phyloP scores from a whole-genome alignment of 1,140 invertebrate species.

The Bombus huntii region DNA sequence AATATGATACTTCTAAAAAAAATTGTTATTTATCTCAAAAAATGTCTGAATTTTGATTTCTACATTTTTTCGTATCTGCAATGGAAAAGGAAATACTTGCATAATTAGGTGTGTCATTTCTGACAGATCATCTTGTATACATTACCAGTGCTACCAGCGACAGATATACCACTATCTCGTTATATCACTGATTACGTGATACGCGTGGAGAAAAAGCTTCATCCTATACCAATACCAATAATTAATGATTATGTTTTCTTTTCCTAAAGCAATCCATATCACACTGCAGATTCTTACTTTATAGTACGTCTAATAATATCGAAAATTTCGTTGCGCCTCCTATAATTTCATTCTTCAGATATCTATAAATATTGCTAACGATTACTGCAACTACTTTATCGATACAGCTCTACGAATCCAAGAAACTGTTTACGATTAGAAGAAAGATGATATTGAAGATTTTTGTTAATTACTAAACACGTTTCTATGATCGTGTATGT shows the following conservation, averaged over 20 bases:
- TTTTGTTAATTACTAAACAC: background rate
- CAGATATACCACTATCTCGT: background rate
- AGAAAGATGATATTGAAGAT: background rate
- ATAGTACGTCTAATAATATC: slow-evolving; percentile 41
- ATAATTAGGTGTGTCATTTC: background rate
- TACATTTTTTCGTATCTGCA: background rate
- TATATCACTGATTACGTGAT: background rate
- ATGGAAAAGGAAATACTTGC: background rate
- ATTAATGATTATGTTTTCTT: slow-evolving; percentile 8
- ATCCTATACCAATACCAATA: background rate
- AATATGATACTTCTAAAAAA: background rate
- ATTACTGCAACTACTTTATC: slow-evolving; percentile 19
- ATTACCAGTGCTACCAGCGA: slow-evolving; percentile 28
- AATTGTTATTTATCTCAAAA: background rate
- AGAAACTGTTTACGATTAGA: background rate
- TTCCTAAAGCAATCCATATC: slow-evolving; percentile 9
- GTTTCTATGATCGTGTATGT: background rate
- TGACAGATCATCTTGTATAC: background rate
- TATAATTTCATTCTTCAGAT: background rate
- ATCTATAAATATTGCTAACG: slow-evolving; percentile 17
- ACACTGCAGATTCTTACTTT: slow-evolving; percentile 40
- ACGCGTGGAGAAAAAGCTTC: background rate
- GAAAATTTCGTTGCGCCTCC: slow-evolving; percentile 41
- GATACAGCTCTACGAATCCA: slow-evolving; percentile 1
- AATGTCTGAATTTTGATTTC: background rate